These are phyloP conservation scores for Drosophila tani DNA, from an alignment of 1,140 invertebrate genomes.

Conservation along the genomic window DNA sequence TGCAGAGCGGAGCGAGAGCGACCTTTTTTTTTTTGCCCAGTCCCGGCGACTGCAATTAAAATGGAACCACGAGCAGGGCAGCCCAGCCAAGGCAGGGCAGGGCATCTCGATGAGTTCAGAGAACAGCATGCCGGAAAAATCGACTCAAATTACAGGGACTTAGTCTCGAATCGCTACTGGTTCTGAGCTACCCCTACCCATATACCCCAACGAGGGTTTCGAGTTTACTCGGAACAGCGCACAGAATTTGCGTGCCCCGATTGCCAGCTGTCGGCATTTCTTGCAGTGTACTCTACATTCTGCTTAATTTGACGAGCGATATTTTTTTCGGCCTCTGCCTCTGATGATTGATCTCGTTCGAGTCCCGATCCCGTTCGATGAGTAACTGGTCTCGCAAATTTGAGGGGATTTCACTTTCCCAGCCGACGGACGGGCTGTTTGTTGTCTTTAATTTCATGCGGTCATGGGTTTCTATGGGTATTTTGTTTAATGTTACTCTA, in stretches of 20 bases:
- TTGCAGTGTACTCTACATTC: slow-evolving; percentile 51
- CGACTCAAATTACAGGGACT: slow-evolving; percentile 75
- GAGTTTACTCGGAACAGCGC: slow-evolving; percentile 60
- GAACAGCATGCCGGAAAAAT: slow-evolving; percentile 80
- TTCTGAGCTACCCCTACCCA: slow-evolving; percentile 43
- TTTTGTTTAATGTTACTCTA: slow-evolving; percentile 59
- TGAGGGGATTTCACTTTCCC: slow-evolving; percentile 37
- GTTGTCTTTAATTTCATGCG: slow-evolving; percentile 71
- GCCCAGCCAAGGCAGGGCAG: slow-evolving; percentile 24
- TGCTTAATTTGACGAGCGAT: slow-evolving; percentile 65
- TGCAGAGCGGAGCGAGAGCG: slow-evolving; percentile 58
- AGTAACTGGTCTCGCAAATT: slow-evolving; percentile 52
- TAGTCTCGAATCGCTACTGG: slow-evolving; percentile 41
- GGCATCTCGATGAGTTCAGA: slow-evolving; percentile 45
- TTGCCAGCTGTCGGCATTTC: slow-evolving; percentile 67
- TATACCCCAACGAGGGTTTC: slow-evolving; percentile 47
- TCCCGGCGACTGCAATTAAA: slow-evolving; percentile 75
- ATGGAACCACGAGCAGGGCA: slow-evolving; percentile 71
- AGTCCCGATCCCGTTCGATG: slow-evolving; percentile 24
- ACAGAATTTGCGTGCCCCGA: slow-evolving; percentile 68
- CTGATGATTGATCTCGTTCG: slow-evolving; percentile 57
- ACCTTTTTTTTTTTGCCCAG: slow-evolving; percentile 49
- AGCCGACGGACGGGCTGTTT: slow-evolving; percentile 21
- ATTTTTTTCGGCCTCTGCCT: slow-evolving; percentile 16
- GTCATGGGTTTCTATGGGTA: slow-evolving; percentile 42